A percentile compares a stretch with the other conserved stretches of the same genome.
Conservation (phyloP, 2,797 vertebrate genomes). For the Ataeniobius toweri region DNA sequence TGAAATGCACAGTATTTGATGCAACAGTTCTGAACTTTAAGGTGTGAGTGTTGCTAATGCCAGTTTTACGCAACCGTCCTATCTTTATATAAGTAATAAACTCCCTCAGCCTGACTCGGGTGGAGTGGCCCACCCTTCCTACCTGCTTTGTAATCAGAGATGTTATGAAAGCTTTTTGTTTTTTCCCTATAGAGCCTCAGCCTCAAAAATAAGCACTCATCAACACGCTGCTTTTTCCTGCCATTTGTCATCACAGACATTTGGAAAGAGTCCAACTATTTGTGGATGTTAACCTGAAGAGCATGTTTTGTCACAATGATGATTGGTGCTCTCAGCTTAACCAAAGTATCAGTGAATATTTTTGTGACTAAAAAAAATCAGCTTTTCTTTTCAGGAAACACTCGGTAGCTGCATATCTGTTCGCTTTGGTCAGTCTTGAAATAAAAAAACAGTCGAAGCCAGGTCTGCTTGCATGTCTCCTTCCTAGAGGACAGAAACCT, state of each 20-base stretch:
- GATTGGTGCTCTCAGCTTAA: not conserved
- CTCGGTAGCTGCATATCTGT: not conserved
- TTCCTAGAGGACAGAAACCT: not conserved
- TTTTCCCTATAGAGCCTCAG: not conserved
- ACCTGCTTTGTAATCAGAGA: conserved; percentile 26
- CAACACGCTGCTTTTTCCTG: not conserved
- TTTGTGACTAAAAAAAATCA: not conserved
- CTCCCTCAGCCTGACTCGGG: not conserved
- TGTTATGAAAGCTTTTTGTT: conserved; percentile 19
- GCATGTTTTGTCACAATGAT: not conserved
- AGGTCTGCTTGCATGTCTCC: not conserved
- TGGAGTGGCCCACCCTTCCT: not conserved
- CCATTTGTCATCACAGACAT: not conserved
- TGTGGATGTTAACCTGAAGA: not conserved
- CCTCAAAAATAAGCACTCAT: not conserved
- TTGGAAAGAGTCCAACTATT: not conserved
- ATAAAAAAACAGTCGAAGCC: not conserved
- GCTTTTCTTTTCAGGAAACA: not conserved
- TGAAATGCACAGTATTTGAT: not conserved
- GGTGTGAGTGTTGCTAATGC: not conserved
- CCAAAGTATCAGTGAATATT: not conserved
- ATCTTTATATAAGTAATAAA: conserved; percentile 22
- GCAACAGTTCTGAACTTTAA: not conserved
- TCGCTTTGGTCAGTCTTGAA: not conserved
- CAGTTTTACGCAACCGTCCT: not conserved